Conservation (phyloP, 1,140 invertebrate genomes). For the Elysia chlorotica region DNA sequence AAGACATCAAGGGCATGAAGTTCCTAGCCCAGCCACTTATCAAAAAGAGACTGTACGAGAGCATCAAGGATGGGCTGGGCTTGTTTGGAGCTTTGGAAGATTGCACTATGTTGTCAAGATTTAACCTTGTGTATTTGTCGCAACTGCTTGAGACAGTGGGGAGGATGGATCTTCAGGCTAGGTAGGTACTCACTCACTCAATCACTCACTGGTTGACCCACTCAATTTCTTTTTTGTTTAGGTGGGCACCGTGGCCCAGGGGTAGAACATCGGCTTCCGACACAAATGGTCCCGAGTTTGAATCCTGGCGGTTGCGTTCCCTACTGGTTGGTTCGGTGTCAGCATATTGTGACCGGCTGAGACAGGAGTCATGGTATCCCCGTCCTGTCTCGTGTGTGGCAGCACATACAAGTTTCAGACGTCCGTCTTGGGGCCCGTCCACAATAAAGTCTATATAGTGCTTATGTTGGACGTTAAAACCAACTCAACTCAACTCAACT, state of each 20-base stretch:
- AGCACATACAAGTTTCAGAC: too few relatives aligned
- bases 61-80: neutral
- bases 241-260: neutral
- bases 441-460: too few relatives aligned
- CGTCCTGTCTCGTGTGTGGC: too few relatives aligned
- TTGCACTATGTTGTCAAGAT: neutral
- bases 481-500: too few relatives aligned
- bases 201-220: neutral
- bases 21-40: slow-evolving; percentile 1
- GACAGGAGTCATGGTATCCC: too few relatives aligned
- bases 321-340: too few relatives aligned
- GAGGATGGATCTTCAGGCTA: slow-evolving; percentile 3
- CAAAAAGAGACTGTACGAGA: neutral
- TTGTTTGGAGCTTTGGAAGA: slow-evolving; percentile 7
- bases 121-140: neutral
- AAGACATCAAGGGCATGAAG: slow-evolving; percentile 3
- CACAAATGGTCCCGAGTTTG: too few relatives aligned
- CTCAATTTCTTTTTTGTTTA: slow-evolving; percentile 2
- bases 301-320: too few relatives aligned
- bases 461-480: too few relatives aligned
- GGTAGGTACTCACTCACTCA: neutral
- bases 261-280: too few relatives aligned
- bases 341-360: too few relatives aligned
- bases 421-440: too few relatives aligned
- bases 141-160: slow-evolving; percentile 1